Conservation (phyloP, 2,888 invertebrate genomes). For the Abrostola tripartita region DNA sequence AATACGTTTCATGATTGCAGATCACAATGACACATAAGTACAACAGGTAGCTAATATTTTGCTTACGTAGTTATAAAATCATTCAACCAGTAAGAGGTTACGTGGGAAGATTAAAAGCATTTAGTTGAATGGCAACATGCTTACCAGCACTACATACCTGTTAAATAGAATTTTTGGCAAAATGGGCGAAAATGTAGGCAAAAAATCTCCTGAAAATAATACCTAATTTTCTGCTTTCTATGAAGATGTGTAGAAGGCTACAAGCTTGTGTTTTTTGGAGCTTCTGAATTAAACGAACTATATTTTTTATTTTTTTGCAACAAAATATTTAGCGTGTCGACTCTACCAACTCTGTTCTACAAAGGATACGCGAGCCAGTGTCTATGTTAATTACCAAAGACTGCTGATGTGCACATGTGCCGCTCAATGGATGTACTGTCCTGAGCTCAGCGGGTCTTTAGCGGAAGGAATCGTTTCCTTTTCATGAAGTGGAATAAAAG, state of each 20-base stretch:
- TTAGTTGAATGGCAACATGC: no score
- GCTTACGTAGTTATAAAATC: not conserved
- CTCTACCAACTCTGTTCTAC: conserved; percentile 67
- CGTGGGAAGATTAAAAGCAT: no score
- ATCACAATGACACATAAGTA: conserved; percentile 44
- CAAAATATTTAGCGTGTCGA: conserved; percentile 1
- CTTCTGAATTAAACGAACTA: no score
- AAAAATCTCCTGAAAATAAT: no score
- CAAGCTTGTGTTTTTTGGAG: no score
- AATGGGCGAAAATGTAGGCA: not conserved
- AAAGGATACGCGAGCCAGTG: conserved; percentile 76
- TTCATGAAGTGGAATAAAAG: no score
- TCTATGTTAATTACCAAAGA: conserved; percentile 85
- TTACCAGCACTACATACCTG: no score
- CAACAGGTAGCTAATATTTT: conserved; percentile 34
- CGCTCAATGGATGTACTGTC: conserved; percentile 60
- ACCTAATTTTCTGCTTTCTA: no score
- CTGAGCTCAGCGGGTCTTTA: conserved; percentile 24
- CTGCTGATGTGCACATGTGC: conserved; percentile 74
- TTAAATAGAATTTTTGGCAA: not conserved
- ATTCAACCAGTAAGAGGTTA: no score
- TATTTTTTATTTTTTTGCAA: no score
- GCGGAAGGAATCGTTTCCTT: conserved; percentile 57
- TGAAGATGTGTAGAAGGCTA: no score
- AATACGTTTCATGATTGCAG: conserved; percentile 17